A percentile compares a stretch with the other conserved stretches of the same genome.
phyloP scores from a whole-genome alignment of 2,113 vertebrate genomes.

The Falcunculus frontatus region DNA sequence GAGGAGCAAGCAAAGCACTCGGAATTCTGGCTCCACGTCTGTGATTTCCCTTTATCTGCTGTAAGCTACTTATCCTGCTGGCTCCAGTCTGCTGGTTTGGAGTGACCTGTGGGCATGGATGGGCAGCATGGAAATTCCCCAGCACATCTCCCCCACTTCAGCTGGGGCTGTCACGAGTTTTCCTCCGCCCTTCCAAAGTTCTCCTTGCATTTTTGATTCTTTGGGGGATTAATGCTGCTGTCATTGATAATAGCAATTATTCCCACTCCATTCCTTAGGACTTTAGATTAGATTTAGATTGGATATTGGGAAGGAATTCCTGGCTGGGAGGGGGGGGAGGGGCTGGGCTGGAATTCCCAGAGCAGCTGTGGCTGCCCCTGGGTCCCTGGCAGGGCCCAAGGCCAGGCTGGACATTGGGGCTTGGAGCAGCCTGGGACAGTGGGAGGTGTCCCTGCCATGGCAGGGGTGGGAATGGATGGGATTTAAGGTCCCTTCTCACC shows the following conservation, averaged over 20 bases:
- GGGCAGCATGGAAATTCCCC: neutral
- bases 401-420: neutral
- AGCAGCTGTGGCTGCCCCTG: neutral
- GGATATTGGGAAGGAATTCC: neutral
- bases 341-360: neutral
- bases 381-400: neutral
- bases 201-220: neutral
- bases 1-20: neutral
- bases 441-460: neutral
- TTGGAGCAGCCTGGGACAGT: neutral
- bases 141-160: accelerated
- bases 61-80: neutral
- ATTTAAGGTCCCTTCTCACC: neutral
- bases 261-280: neutral
- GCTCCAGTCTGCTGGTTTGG: neutral
- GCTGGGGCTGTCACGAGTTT: neutral
- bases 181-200: neutral
- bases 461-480: accelerated
- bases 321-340: neutral
- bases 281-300: neutral
- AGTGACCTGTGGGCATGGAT: neutral
- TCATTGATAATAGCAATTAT: neutral
- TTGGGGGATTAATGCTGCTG: neutral
- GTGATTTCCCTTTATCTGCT: neutral
- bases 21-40: neutral